Conservation (phyloP, 1,140 invertebrate genomes). For the Lerema accius region DNA sequence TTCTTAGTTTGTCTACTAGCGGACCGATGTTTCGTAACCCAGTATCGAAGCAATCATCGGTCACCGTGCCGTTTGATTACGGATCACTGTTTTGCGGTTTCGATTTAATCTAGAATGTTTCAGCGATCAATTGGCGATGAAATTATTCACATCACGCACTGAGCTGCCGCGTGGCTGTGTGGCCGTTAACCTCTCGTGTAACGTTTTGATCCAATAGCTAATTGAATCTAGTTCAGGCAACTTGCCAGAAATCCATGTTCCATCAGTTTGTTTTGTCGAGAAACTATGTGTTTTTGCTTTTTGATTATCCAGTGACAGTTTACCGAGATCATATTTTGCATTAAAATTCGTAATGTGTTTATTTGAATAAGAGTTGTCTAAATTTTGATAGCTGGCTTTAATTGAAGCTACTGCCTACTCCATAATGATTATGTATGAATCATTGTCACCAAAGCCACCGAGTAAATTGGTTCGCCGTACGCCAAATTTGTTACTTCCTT, state of each 20-base stretch:
- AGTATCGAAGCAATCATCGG: conserved; percentile 57
- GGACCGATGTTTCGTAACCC: conserved; percentile 67
- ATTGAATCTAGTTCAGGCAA: conserved; percentile 30
- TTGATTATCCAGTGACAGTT: not conserved
- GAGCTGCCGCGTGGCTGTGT: not conserved
- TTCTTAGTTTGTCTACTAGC: conserved; percentile 81
- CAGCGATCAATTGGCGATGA: conserved; percentile 20
- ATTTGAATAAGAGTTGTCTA: no score
- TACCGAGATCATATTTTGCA: not conserved
- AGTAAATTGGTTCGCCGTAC: no score
- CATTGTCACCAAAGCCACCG: no score
- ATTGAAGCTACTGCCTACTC: no score
- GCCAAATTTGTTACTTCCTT: no score
- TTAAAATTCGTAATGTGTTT: no score
- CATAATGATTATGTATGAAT: no score
- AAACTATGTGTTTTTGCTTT: not conserved
- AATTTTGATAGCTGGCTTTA: no score
- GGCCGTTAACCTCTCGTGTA: conserved; percentile 11
- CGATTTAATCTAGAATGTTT: conserved; percentile 20
- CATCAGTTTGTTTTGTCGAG: not conserved
- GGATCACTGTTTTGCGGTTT: conserved; percentile 16
- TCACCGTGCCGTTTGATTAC: conserved; percentile 7
- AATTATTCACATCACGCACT: conserved; percentile 20
- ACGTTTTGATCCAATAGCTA: conserved; percentile 17
- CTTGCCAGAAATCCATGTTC: conserved; percentile 22